Evolutionary conservation across 2,888 invertebrate genomes (phyloP).

Genomic region (Pilophorus perplexus): DNA sequence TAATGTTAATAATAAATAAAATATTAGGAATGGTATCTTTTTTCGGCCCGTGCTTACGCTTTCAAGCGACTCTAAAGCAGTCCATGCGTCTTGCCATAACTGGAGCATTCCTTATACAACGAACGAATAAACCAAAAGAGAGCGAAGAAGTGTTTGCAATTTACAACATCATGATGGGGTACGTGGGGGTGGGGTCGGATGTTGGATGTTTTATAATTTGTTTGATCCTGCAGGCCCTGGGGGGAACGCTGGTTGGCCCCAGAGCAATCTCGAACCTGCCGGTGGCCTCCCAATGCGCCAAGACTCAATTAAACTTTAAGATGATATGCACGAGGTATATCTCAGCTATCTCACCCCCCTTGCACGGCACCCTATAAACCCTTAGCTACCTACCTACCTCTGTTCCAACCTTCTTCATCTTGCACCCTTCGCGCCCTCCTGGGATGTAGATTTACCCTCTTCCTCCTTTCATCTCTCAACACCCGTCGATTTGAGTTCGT

Average conservation of each 20-base stretch:
- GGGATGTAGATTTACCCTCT: no score
- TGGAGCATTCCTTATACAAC: background rate
- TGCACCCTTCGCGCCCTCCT: background rate
- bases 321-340: slow-evolving; percentile 57
- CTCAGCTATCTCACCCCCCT: slow-evolving; percentile 15
- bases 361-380: background rate
- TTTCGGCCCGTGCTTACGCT: no score
- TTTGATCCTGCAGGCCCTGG: slow-evolving; percentile 52
- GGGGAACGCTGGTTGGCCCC: slow-evolving; percentile 43
- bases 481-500: no score
- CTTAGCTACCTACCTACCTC: background rate
- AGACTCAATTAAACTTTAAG: slow-evolving; percentile 72
- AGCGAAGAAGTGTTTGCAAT: background rate
- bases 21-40: background rate
- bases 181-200: background rate
- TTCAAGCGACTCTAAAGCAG: no score
- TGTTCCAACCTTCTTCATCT: background rate
- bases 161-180: background rate
- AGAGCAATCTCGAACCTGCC: slow-evolving; percentile 46
- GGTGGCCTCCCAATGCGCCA: slow-evolving; percentile 55
- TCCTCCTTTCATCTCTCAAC: no score
- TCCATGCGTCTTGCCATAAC: no score
- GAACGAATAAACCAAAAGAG: background rate
- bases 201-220: slow-evolving; percentile 54
- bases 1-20: no score